Base-by-base conservation (phyloP, 1,140 invertebrate genomes). In the Pogonus chalceus region DNA sequence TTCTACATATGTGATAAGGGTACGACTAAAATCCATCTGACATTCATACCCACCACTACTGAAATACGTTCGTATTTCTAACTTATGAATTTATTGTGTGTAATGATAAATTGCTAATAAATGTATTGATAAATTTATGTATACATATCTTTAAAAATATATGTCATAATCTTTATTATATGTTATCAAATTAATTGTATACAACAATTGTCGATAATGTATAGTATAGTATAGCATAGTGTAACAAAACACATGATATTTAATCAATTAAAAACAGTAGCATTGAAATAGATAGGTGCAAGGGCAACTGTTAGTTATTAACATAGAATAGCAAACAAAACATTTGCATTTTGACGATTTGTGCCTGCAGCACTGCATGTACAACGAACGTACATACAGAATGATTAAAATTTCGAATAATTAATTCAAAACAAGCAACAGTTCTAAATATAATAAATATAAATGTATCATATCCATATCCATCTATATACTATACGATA, bases 281-380 rank as follows among this genome's bases (percentile, higher is more conserved):
- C n/a, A n/a, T n/a, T n/a, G n/a, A n/a, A n/a, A n/a, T n/a, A n/a
- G n/a, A n/a, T n/a, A 12, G 37, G 18, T 43, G 37, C 26, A 31
- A 31, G 26, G 26, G 26, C 26, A 31, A 31, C 26, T 14, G 14
- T 7, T 7, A 7, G 18, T 43, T 43, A 43, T 43, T 43, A 43
- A 43, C 37, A 43, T 43, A 43, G 37, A 43, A 43, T 43, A 43
- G 37, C 37, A 43, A 43, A 43, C 37, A 43, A 43, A 43, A 43
- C 37, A 43, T 43, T 43, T 43, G 37, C 37, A 43, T 43, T 43
- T 43, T 43, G 37, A 43, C 37, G 37, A 43, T 43, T 18, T 43
- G 37, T 16, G 37, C 37, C 9, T 43, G 9, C 37, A 43, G 9
- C 9, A 16, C 26, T 31, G 26, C 26, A 14, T 31, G 26, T 31